Base-by-base conservation (phyloP, 1,140 invertebrate species). In the Leptoteleia sp. region DNA sequence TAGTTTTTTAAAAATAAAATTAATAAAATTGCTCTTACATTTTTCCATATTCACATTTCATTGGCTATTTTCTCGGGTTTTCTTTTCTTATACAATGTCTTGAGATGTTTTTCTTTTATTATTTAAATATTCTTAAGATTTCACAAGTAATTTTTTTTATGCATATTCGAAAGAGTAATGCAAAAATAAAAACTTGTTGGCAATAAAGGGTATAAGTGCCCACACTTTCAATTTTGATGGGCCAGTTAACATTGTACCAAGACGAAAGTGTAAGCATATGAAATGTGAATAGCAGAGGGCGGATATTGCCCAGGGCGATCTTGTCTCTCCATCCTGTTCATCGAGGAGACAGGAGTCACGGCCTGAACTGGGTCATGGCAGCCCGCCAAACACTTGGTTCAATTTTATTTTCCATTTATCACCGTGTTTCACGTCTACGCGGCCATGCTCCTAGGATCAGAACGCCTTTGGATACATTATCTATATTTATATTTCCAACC, bases 321-420 rank as follows among this genome's bases (percentile, higher is more conserved):
- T 80, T 79, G 50, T 40, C 33, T 71, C 57, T 57, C 76, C 68
- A 62, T 76, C 73, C 55, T 79, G 59, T 64, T 72, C 65, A 75
- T 78, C 62, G 54, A 73, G 73, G 81, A 83, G 81, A 83, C 76
- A 73, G 81, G 83, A 84, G 76, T 68, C 59, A 81, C 48, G 55
- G 76, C 59, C 65, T 65, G 68, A 82, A 83, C 82, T 83, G 55
- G 83, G 82, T 84, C 83, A 84, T 82, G 83, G 83, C 71, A 83
- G 82, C 80, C 73, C 80, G 78, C 82, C 71, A 80, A 84, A 84
- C 76, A 75, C 72, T 75, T 61, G 54, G 62, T 76, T 83, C 79
- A 81, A 83, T 82, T 84, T 82, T 84, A 84, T 84, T 84, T 83
- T 84, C 75, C 81, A 83, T 80, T 84, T 79, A 84, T 83, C 82